A percentile compares a stretch with the other conserved stretches of the same genome.
These are phyloP conservation scores for Sipha flava DNA, from an alignment of 1,140 invertebrate genomes.

Conservation along the genomic window DNA sequence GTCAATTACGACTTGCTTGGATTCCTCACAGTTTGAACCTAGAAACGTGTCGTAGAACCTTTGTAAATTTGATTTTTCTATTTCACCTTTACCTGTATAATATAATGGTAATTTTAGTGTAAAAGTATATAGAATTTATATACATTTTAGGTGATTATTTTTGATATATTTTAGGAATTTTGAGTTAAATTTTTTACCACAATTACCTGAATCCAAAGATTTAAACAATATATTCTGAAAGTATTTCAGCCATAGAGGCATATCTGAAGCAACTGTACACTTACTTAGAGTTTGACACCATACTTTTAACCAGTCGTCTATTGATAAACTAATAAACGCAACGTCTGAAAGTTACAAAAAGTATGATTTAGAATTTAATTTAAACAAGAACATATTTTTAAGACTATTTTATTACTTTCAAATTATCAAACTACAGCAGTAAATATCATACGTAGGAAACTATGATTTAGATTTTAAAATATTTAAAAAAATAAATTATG, in stretches of 20 bases:
- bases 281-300: conserved; percentile 53
- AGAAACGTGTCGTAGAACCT: conserved; percentile 23
- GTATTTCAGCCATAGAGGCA: conserved; percentile 62
- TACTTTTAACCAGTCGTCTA: conserved; percentile 54
- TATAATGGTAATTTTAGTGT: too few relatives aligned
- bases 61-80: conserved; percentile 26
- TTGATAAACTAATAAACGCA: conserved; percentile 11
- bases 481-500: too few relatives aligned
- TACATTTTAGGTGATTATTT: too few relatives aligned
- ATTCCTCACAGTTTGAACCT: conserved; percentile 1
- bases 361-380: too few relatives aligned
- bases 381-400: too few relatives aligned
- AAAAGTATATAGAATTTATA: too few relatives aligned
- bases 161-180: too few relatives aligned
- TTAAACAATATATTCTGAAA: conserved; percentile 59
- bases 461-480: too few relatives aligned
- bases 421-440: too few relatives aligned
- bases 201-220: conserved; percentile 10
- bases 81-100: neutral
- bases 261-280: conserved; percentile 50
- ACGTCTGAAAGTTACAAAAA: neutral
- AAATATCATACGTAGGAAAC: too few relatives aligned
- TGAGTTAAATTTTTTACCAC: too few relatives aligned
- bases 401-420: too few relatives aligned
- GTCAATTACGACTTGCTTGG: neutral